Conservation (phyloP, 2,797 vertebrate genomes). For the Cyprinodon diabolis region DNA sequence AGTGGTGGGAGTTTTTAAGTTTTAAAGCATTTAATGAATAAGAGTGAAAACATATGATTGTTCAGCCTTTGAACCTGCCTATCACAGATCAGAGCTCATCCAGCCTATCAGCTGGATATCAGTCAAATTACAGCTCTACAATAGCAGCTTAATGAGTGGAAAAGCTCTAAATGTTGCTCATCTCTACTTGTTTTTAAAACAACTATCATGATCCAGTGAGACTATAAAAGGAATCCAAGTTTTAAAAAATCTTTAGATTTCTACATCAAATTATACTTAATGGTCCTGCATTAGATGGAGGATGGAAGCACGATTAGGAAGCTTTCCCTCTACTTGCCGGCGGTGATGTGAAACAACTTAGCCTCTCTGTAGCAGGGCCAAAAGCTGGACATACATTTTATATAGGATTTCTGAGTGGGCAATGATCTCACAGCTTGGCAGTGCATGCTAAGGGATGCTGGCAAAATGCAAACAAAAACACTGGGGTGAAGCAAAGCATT, state of each 20-base stretch:
- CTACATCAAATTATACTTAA: slow-evolving; percentile 52
- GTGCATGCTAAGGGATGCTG: slow-evolving; percentile 67
- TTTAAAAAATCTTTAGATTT: slow-evolving; percentile 9
- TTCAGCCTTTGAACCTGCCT: background rate
- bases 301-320: slow-evolving; percentile 50
- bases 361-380: slow-evolving; percentile 68
- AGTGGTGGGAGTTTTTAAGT: background rate
- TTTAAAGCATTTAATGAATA: background rate
- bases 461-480: slow-evolving; percentile 77
- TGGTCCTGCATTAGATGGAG: slow-evolving; percentile 43
- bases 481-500: slow-evolving; percentile 66
- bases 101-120: background rate
- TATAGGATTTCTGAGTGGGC: slow-evolving; percentile 76
- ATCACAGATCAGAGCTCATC: background rate
- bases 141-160: background rate
- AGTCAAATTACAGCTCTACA: background rate
- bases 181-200: background rate
- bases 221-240: slow-evolving; percentile 9
- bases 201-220: slow-evolving; percentile 1
- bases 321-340: slow-evolving; percentile 37
- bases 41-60: background rate
- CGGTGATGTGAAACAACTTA: slow-evolving; percentile 53
- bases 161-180: slow-evolving; percentile 8
- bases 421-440: slow-evolving; percentile 82
- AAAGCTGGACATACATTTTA: slow-evolving; percentile 73